phyloP scores from a whole-genome alignment of 2,113 vertebrate genomes.

The Nyctibius bracteatus region DNA sequence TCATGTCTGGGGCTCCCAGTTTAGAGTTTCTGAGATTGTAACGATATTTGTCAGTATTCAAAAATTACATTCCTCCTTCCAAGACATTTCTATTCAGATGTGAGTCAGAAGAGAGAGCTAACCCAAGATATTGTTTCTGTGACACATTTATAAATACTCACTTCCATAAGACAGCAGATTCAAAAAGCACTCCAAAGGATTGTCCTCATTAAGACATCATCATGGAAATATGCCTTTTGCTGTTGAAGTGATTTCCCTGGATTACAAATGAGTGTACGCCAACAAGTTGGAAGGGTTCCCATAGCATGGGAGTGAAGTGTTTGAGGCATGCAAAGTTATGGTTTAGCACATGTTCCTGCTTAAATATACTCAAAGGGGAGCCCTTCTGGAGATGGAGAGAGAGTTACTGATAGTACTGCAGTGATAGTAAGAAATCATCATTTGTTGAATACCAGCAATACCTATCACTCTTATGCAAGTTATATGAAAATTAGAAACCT shows the following conservation, averaged over 20 bases:
- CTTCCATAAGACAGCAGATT: not conserved
- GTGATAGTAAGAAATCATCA: not conserved
- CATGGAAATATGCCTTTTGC: not conserved
- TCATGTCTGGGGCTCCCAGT: not conserved
- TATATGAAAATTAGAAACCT: not conserved
- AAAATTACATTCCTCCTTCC: not conserved
- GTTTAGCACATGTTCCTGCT: not conserved
- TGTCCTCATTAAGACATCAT: not conserved
- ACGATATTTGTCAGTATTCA: not conserved
- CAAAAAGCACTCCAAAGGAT: not conserved
- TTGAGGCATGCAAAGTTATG: not conserved
- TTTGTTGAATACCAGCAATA: not conserved
- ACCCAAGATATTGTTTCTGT: not conserved
- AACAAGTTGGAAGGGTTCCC: constrained; percentile 21
- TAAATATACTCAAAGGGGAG: not conserved
- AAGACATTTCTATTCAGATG: not conserved
- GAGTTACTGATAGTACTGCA: not conserved
- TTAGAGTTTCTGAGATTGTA: not conserved
- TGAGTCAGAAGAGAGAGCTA: not conserved
- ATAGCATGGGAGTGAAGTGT: not conserved
- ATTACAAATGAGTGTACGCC: not conserved
- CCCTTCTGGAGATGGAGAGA: not conserved
- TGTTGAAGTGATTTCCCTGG: constrained; percentile 15
- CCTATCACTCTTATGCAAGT: not conserved
- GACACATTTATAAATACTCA: not conserved